Percentiles rank a stretch among this genome's conserved stretches.
phyloP scores from a whole-genome alignment of 1,140 invertebrate genomes.

The Bombus superbus region DNA sequence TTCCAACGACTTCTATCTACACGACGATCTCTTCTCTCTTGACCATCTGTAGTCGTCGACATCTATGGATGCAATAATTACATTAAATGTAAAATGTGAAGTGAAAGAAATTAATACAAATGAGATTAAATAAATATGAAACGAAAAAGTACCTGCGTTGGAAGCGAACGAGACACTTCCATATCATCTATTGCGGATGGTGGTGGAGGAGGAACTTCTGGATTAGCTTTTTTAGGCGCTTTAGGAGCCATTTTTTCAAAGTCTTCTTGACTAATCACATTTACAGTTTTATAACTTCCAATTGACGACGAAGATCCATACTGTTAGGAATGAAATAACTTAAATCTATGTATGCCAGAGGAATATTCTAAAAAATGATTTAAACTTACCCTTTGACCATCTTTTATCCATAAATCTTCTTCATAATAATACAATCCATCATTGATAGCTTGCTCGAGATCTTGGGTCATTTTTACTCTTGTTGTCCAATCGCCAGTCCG shows the following conservation, averaged over 20 bases:
- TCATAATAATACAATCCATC: constrained; percentile 98
- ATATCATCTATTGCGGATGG: constrained; percentile 83
- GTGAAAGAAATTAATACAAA: not conserved
- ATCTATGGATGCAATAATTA: constrained; percentile 50
- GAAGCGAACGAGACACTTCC: constrained; percentile 71
- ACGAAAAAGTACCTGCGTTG: constrained; percentile 64
- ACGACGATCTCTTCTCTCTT: constrained; percentile 72
- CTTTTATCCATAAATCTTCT: constrained; percentile 91
- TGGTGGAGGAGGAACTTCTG: constrained; percentile 90
- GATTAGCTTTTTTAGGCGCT: constrained; percentile 86
- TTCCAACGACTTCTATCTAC: constrained; percentile 69
- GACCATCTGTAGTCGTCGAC: constrained; percentile 60
- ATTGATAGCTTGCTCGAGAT: constrained; percentile 96
- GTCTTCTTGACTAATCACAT: constrained; percentile 93
- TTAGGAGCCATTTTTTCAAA: constrained; percentile 91
- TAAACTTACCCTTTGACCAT: constrained; percentile 76
- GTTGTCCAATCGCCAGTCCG: constrained; percentile 93
- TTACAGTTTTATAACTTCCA: constrained; percentile 92
- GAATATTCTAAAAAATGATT: constrained; percentile 19
- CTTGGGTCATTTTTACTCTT: constrained; percentile 95
- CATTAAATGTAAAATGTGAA: not conserved
- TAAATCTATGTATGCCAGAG: not conserved
- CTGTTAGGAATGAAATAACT: constrained; percentile 50
- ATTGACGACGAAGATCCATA: constrained; percentile 79
- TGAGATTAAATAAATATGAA: not conserved